A percentile compares a stretch with the other conserved stretches of the same genome.
phyloP scores from a whole-genome alignment of 53 echinoderm and acorn worm species.

The Patiria pectinifera region DNA sequence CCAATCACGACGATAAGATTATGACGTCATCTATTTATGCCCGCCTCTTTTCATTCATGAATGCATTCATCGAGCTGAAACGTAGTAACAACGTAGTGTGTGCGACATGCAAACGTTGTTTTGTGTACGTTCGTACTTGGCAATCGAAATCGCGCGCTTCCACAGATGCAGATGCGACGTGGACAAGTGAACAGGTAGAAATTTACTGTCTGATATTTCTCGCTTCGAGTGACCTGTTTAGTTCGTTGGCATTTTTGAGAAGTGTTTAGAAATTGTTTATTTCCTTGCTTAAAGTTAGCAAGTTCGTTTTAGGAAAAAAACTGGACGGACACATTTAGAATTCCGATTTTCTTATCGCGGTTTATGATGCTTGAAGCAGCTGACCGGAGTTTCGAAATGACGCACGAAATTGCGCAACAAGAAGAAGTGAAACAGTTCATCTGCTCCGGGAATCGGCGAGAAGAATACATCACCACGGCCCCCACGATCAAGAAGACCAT shows the following conservation, averaged over 20 bases:
- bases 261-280: neutral
- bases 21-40: conserved; percentile 18
- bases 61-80: neutral
- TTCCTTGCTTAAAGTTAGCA: neutral
- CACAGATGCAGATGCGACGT: neutral
- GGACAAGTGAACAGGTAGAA: neutral
- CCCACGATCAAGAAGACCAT: neutral
- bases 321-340: neutral
- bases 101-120: neutral
- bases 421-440: neutral
- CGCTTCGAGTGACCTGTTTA: neutral
- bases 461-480: neutral
- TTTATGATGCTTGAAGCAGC: neutral
- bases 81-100: conserved; percentile 39
- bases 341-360: neutral
- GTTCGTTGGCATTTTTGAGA: neutral
- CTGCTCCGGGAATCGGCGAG: neutral
- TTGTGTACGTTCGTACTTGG: no score
- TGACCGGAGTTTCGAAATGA: conserved; percentile 23
- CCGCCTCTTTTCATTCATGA: conserved; percentile 27
- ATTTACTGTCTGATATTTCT: no score
- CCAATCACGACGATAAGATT: conserved; percentile 22
- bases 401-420: conserved; percentile 47
- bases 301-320: neutral
- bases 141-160: no score